These are phyloP conservation scores for Bathybates hornii DNA, from an alignment of 2,113 vertebrate genomes.

Conservation along the genomic window DNA sequence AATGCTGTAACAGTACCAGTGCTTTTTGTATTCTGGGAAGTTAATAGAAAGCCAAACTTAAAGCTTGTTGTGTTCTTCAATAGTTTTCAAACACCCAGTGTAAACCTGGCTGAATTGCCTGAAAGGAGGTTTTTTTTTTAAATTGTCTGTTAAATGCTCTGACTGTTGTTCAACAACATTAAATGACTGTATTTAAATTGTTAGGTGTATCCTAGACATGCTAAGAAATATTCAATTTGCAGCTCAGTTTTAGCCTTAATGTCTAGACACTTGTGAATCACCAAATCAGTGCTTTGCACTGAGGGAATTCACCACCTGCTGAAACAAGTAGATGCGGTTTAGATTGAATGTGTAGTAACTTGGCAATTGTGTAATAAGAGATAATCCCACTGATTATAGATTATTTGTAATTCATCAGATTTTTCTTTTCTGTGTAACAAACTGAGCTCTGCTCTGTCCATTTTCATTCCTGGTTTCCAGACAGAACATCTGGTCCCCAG, in stretches of 20 bases:
- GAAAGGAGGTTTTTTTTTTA: not conserved
- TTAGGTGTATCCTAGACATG: not conserved
- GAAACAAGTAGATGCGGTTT: not conserved
- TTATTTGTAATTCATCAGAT: not conserved
- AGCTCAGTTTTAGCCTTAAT: not conserved
- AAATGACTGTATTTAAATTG: not conserved
- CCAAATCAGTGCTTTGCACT: not conserved
- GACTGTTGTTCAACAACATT: not conserved
- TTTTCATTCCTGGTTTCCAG: not conserved
- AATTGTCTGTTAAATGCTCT: not conserved
- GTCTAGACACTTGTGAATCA: not conserved
- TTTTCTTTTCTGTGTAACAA: not conserved
- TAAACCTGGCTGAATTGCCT: not conserved
- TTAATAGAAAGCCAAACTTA: not conserved
- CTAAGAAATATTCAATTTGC: not conserved
- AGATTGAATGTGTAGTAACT: not conserved
- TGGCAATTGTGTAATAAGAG: not conserved
- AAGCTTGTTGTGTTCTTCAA: not conserved
- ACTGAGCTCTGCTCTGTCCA: not conserved
- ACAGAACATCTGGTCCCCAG: conserved; percentile 26
- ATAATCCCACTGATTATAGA: not conserved
- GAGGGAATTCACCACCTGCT: not conserved
- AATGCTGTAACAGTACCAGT: not conserved
- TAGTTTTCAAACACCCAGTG: not conserved
- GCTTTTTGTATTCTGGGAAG: not conserved